A percentile compares a stretch with the other conserved stretches of the same genome.
Conservation (phyloP, 1,140 invertebrate genomes). For the Notospermus geniculatus region DNA sequence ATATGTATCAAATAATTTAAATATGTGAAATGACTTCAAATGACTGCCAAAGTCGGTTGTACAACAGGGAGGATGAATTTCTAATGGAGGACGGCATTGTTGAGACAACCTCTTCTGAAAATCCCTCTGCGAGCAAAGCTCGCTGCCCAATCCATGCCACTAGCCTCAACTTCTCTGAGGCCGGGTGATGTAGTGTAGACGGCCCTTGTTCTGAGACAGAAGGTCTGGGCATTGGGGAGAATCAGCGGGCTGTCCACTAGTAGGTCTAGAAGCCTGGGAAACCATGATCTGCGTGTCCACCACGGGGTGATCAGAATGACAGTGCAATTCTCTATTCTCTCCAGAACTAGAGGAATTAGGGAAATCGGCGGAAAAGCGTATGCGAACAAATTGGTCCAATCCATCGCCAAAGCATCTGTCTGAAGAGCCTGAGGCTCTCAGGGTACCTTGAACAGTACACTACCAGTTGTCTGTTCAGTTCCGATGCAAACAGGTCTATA, state of each 20-base stretch:
- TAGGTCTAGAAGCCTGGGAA: background rate
- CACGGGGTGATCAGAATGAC: background rate
- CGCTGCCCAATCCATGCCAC: background rate
- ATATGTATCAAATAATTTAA: no score
- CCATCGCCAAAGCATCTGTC: background rate
- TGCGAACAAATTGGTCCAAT: background rate
- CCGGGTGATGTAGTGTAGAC: background rate
- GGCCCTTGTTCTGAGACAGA: background rate
- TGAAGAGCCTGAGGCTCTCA: background rate
- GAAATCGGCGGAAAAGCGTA: background rate
- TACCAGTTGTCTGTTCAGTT: background rate
- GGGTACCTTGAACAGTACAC: background rate
- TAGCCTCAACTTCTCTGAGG: background rate
- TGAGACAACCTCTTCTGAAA: background rate
- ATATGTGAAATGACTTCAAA: no score
- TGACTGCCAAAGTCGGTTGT: background rate
- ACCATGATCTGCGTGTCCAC: background rate
- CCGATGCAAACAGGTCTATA: background rate
- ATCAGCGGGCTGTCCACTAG: background rate
- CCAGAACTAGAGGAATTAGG: background rate
- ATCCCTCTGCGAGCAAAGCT: background rate
- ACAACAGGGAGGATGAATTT: background rate
- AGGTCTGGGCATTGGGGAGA: background rate
- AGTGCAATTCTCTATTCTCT: background rate
- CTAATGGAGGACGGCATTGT: background rate